phyloP scores from a whole-genome alignment of 2,113 vertebrate genomes.

The Sylvilagus bachmani region DNA sequence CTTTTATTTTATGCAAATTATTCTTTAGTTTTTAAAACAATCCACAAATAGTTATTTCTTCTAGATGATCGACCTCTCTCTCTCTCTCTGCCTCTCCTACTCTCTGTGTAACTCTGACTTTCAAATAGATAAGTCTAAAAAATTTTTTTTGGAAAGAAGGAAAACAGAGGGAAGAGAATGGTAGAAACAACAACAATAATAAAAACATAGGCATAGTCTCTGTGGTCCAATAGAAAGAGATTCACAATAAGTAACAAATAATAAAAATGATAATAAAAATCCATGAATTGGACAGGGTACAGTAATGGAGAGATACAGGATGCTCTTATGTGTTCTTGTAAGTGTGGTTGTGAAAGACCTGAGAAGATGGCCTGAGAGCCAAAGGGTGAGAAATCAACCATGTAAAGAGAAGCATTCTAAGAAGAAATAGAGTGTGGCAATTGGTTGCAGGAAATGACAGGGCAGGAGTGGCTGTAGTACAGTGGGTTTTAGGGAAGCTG shows the following conservation, averaged over 20 bases:
- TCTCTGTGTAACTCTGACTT: too few species aligned
- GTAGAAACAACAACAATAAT: not conserved
- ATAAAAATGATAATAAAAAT: not conserved
- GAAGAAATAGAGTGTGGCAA: not conserved
- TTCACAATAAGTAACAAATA: not conserved
- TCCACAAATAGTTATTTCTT: not conserved
- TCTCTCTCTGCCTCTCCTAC: too few species aligned
- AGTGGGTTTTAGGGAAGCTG: not conserved
- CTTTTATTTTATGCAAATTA: conserved; percentile 15
- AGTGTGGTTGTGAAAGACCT: not conserved
- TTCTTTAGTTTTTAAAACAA: not conserved
- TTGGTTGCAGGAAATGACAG: not conserved
- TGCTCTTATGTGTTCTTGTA: not conserved
- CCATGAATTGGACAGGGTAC: not conserved
- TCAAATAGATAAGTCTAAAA: too few species aligned
- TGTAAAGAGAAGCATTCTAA: not conserved
- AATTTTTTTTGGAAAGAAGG: too few species aligned
- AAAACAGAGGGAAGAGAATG: not conserved
- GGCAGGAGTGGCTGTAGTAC: not conserved
- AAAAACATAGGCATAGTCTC: not conserved
- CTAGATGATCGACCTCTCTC: not conserved
- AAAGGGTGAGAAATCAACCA: not conserved
- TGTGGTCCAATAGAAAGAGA: not conserved
- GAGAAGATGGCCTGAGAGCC: not conserved
- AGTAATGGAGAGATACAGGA: not conserved